Conservation (phyloP, 2,888 invertebrate species). For the Dorcus parallelipipedus region DNA sequence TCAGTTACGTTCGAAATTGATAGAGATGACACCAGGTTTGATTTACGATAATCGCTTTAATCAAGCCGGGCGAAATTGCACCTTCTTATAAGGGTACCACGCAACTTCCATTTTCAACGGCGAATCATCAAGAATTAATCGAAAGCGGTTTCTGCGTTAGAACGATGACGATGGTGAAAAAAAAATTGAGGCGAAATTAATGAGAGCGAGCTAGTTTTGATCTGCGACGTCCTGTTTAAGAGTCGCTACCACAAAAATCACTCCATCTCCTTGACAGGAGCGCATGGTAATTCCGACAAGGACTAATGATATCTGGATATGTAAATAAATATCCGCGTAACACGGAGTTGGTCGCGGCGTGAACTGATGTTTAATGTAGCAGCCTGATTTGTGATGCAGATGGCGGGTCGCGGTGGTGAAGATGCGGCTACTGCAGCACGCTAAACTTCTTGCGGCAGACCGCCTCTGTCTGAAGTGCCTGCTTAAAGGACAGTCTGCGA, state of each 20-base stretch:
- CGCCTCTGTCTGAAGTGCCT: constrained; percentile 8
- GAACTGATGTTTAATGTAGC: constrained; percentile 43
- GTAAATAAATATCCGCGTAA: constrained; percentile 43
- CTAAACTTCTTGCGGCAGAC: constrained; percentile 28
- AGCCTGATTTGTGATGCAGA: constrained; percentile 41
- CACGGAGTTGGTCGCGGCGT: constrained; percentile 36
- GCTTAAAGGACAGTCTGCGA: not conserved
- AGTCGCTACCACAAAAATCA: constrained; percentile 19
- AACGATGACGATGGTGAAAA: no score
- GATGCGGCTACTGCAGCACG: constrained; percentile 24
- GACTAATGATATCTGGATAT: constrained; percentile 42
- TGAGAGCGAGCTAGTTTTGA: no score
- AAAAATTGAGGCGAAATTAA: no score
- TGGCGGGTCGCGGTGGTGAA: constrained; percentile 23
- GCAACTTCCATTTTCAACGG: no score
- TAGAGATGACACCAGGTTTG: no score
- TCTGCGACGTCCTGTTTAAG: no score
- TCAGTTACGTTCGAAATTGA: no score
- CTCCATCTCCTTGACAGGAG: constrained; percentile 26
- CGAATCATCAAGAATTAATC: no score
- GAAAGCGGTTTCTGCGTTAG: no score
- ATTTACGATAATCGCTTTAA: no score
- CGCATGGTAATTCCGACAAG: constrained; percentile 40
- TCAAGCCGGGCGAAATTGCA: no score
- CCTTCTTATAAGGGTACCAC: no score